Evolutionary conservation across 2,888 invertebrate species (phyloP).

Genomic region (Aspidiotus rigidus): DNA sequence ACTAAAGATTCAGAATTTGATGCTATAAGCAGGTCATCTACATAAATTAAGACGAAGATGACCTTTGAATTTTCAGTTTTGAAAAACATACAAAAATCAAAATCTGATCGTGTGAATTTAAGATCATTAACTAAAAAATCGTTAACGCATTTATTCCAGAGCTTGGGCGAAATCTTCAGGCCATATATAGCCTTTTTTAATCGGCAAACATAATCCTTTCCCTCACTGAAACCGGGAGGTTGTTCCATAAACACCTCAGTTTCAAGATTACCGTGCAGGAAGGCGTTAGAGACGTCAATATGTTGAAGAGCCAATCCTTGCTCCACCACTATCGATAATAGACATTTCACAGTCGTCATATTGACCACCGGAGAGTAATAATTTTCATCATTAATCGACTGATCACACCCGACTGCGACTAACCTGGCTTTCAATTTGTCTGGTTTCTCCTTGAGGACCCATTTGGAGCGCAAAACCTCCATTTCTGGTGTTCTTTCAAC

Average conservation of each 20-base stretch:
- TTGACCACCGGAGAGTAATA: background rate
- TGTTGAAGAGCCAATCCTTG: background rate
- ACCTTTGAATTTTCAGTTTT: background rate
- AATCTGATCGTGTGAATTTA: slow-evolving; percentile 11
- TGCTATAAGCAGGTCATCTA: slow-evolving; percentile 20
- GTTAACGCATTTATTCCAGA: background rate
- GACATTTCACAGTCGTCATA: slow-evolving; percentile 4
- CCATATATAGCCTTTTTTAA: too few species aligned
- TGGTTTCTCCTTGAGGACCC: slow-evolving; percentile 2
- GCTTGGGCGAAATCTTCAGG: too few species aligned
- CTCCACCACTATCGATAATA: background rate
- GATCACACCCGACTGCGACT: background rate
- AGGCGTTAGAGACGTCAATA: background rate
- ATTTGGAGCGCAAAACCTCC: background rate
- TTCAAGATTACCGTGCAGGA: background rate
- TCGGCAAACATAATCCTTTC: background rate
- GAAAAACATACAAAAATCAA: slow-evolving; percentile 20
- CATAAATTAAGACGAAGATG: slow-evolving; percentile 5
- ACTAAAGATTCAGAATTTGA: background rate
- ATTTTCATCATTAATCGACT: background rate
- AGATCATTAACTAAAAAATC: background rate
- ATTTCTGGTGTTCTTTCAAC: background rate
- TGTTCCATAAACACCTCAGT: background rate
- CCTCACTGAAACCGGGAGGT: background rate
- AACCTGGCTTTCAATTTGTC: background rate